Evolutionary conservation across 1,140 invertebrate genomes (phyloP), one percentile per base, ranked within the genome.

Genomic region (Pseudobourletiella spinata): DNA sequence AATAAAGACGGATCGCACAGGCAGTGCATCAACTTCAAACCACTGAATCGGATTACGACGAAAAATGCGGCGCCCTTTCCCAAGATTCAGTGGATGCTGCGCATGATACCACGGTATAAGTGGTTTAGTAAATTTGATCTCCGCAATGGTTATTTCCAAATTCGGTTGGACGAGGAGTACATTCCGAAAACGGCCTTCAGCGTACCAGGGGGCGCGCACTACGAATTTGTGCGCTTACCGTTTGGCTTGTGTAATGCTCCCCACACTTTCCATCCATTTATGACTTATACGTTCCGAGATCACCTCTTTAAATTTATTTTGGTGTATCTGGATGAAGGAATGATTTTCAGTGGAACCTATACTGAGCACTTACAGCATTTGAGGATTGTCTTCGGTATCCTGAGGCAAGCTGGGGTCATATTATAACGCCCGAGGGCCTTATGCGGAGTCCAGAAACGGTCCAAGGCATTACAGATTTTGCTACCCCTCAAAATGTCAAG

Each of bases 271-370:
- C 70, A 76, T 39, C 24, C 73, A 25, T 50, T 73, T 6, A 76
- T 77, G 67, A 71, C 74, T 54, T 50, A 48, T 1, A 62, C 73
- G 3, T 64, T 77, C 24, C 52, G 43, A 1, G 63, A 61, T 20
- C 57, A 73, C 14, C 43, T 60, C 16, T 30, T 59, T 16, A 30
- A 69, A 14, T 60, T 65, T 54, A 63, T 48, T 16, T 65, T 57
- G 18, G 59, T 71, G 0, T 79, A 79, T 57, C 30, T 81, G 0
- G 79, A 81, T 66, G 79, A 82, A 57, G 71, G 80, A 1, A 64
- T 80, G 0, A 65, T 80, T n/a, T 71, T 72, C 28, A 71, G 67
- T 2, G 59, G 69, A 4, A 72, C 64, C 16, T 74, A 74, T 52
- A 72, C 77, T 3, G 69, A 76, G 16, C 78, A 81, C 61, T 57